phyloP scores from a whole-genome alignment of 2,113 vertebrate genomes.

The Hylia prasina region DNA sequence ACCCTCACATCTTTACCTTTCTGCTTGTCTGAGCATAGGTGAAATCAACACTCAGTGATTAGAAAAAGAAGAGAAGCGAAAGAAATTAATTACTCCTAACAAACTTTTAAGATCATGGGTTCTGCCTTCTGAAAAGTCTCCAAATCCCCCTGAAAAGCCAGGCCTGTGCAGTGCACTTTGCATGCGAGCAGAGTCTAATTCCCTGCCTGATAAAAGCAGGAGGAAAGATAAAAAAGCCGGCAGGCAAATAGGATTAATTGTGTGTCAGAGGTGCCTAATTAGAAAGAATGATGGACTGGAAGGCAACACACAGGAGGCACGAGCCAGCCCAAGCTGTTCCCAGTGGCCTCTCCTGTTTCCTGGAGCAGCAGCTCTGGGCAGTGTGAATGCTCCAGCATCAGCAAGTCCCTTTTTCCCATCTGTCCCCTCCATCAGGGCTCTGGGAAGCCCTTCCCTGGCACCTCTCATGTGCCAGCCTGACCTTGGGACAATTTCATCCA shows the following conservation, averaged over 20 bases:
- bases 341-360: neutral
- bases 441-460: neutral
- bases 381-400: neutral
- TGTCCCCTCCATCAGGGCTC: neutral
- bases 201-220: conserved; percentile 59
- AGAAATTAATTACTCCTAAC: conserved; percentile 57
- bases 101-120: conserved; percentile 44
- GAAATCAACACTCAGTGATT: neutral
- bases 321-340: neutral
- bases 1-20: neutral
- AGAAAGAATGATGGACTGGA: conserved; percentile 66
- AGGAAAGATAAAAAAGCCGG: conserved; percentile 65
- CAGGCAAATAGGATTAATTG: conserved; percentile 69
- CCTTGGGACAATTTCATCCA: neutral
- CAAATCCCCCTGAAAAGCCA: conserved; percentile 30
- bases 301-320: conserved; percentile 11
- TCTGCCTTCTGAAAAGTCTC: conserved; percentile 27
- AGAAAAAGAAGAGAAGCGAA: neutral
- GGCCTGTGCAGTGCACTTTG: neutral
- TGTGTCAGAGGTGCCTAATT: conserved; percentile 71
- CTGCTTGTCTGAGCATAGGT: neutral
- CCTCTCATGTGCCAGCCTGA: neutral
- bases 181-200: conserved; percentile 50
- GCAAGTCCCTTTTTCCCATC: neutral
- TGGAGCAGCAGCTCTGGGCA: neutral